These are phyloP conservation scores for Troides helena DNA, from an alignment of 2,888 invertebrate genomes.

Conservation along the genomic window DNA sequence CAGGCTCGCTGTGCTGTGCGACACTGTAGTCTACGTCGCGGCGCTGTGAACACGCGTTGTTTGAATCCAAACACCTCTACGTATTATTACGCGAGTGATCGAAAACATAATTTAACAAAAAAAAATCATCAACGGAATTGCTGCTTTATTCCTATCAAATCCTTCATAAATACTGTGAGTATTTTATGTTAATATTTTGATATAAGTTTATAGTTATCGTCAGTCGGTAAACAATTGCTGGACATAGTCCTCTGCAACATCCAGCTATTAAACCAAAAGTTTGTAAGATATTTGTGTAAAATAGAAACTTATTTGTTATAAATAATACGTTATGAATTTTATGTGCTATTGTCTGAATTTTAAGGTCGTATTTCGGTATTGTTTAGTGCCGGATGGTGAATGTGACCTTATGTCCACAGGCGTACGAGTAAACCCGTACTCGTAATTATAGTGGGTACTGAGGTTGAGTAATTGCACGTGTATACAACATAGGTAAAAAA, in stretches of 20 bases:
- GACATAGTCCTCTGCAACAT: too few species aligned
- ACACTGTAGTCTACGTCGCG: conserved; percentile 16
- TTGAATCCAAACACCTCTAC: background rate
- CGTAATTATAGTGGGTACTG: conserved; percentile 16
- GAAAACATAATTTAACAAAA: background rate
- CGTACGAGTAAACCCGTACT: conserved; percentile 14
- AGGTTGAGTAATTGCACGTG: background rate
- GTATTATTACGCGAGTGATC: conserved; percentile 22
- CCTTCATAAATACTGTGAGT: conserved; percentile 8
- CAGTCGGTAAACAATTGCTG: background rate
- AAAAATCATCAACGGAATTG: conserved; percentile 10
- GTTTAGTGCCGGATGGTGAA: conserved; percentile 7
- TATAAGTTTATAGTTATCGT: too few species aligned
- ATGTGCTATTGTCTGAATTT: conserved; percentile 12
- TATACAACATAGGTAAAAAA: too few species aligned
- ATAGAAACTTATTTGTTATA: background rate
- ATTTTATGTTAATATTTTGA: background rate
- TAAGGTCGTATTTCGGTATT: conserved; percentile 15
- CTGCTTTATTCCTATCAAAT: background rate
- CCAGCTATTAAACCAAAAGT: background rate
- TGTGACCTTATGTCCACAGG: conserved; percentile 14
- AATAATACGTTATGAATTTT: conserved; percentile 4
- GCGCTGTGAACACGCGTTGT: conserved; percentile 4
- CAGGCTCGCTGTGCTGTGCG: conserved; percentile 1
- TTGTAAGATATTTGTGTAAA: background rate